Base-by-base conservation (phyloP, 2,888 invertebrate species). In the Odontocerum albicorne region DNA sequence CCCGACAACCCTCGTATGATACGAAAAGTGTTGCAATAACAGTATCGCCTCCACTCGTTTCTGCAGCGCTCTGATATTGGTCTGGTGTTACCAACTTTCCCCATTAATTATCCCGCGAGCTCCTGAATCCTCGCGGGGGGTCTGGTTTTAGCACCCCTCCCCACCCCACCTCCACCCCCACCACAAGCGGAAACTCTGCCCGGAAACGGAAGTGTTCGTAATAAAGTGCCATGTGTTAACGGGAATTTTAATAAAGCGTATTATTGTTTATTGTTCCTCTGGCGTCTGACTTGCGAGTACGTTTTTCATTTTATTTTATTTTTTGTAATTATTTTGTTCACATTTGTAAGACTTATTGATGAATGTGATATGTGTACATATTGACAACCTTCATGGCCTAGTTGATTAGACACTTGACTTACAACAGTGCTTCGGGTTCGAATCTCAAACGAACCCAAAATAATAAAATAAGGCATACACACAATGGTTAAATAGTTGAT, bases 61-160 rank as follows among this genome's bases (percentile, higher is more conserved):
- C 49, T 55, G 55, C 55, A 55, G 36, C 42, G 43, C 16, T 40
- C 44, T 44, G 57, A 57, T 57, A 57, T 57, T 57, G 49, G 57
- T 44, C 54, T 38, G 44, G 40, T 57, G 58, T 40, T 54, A 38
- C 49, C 36, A 58, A 58, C 58, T 58, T 58, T 58, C 40, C 40
- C 58, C 58, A 58, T 58, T 58, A 58, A 54, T 58, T 58, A 58
- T 58, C 36, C 42, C 58, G 46, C 32, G n/a, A 46, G 54, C 57
- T 49, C 53, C 49, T 49, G 53, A 53, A 53, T 53, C 57, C 39
- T 31, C 19, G 51, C 47, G 32, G 31, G 47, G 36, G 15, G 51
- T 16, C 22, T 16, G 39, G 27, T n/a, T n/a, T n/a, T n/a, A n/a
- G n/a, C n/a, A n/a, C n/a, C n/a, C n/a, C n/a, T n/a, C n/a, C n/a